A percentile compares a stretch with the other conserved stretches of the same genome.
Conservation (phyloP, 2,113 vertebrate species). For the Ammospiza caudacuta region DNA sequence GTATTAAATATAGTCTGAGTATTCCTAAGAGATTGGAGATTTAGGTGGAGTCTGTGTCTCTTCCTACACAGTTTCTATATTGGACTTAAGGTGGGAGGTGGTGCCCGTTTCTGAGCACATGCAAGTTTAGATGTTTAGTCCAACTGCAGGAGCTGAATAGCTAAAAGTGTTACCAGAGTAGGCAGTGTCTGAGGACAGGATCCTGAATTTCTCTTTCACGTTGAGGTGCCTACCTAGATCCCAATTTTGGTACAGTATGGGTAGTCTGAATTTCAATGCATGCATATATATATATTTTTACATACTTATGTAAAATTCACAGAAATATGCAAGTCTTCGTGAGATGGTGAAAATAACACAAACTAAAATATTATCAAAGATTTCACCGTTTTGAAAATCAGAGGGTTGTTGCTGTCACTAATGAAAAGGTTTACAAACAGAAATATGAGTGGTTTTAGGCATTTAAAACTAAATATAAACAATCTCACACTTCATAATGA, state of each 20-base stretch:
- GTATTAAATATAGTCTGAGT: background rate
- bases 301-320: background rate
- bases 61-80: conserved; percentile 45
- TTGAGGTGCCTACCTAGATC: background rate
- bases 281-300: background rate
- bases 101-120: background rate
- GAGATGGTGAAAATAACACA: background rate
- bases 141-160: background rate
- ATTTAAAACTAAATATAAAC: background rate
- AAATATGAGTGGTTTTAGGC: background rate
- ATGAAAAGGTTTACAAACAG: background rate
- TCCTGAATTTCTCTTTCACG: conserved; percentile 24
- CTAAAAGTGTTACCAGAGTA: conserved; percentile 27
- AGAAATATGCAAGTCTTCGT: background rate
- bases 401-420: background rate
- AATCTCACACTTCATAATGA: background rate
- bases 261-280: background rate
- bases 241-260: background rate
- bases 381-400: background rate
- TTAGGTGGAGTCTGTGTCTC: background rate
- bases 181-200: conserved; percentile 12
- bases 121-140: background rate
- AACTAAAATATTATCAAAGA: background rate
- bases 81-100: conserved; percentile 25
- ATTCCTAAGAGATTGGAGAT: background rate